Conservation (phyloP, 2,113 vertebrate genomes). For the Pseudopodoces humilis region DNA sequence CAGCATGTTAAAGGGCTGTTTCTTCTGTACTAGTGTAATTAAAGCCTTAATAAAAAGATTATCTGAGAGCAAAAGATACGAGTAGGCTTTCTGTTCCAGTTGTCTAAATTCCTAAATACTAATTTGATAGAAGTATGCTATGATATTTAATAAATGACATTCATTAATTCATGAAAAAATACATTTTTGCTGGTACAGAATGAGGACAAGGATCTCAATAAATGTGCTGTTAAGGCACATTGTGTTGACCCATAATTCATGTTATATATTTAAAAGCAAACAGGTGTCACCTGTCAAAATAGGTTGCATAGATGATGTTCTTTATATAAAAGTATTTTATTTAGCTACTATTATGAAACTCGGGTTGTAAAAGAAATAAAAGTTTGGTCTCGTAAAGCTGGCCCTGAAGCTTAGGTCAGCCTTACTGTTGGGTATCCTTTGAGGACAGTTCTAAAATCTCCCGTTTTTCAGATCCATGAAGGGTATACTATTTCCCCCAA, state of each 20-base stretch:
- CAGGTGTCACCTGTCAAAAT: background rate
- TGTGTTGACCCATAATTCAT: background rate
- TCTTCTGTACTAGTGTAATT: background rate
- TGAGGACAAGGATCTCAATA: background rate
- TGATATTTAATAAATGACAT: background rate
- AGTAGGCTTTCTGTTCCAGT: background rate
- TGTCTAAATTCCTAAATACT: background rate
- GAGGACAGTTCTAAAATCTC: background rate
- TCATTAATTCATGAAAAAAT: background rate
- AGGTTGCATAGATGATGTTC: background rate
- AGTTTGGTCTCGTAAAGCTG: background rate
- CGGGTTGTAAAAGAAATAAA: background rate
- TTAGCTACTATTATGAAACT: background rate
- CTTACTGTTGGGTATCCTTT: background rate
- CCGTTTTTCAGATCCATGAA: background rate
- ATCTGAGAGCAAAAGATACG: background rate
- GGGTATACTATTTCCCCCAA: background rate
- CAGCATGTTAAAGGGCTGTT: background rate
- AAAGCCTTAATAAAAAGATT: background rate
- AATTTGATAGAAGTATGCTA: background rate
- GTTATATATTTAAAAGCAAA: background rate
- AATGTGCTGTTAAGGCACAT: background rate
- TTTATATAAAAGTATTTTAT: background rate
- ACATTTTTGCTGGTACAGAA: background rate
- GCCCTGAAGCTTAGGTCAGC: background rate